Evolutionary conservation across 2,113 vertebrate species (phyloP).

Genomic region (cat (Felis catus)): F.catus_Fca126_mat1.0 CM031417.1:99832501-99833000

Average conservation of each 20-base stretch:
- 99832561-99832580: background rate
- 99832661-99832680: background rate
- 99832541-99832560: background rate
- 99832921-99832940: background rate
- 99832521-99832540: background rate
- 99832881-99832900: background rate
- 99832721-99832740: background rate
- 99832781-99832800: background rate
- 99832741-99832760: background rate
- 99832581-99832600: background rate
- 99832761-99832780: background rate
- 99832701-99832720: background rate
- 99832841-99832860: background rate
- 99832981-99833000: background rate
- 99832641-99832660: background rate
- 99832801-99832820: conserved; percentile 13
- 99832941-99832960: background rate
- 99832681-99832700: background rate
- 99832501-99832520: background rate
- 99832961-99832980: background rate
- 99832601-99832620: background rate
- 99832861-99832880: background rate
- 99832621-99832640: background rate
- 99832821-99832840: background rate
- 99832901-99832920: background rate